Conservation (phyloP, 1,140 invertebrate species). For the Papilio machaon region DNA sequence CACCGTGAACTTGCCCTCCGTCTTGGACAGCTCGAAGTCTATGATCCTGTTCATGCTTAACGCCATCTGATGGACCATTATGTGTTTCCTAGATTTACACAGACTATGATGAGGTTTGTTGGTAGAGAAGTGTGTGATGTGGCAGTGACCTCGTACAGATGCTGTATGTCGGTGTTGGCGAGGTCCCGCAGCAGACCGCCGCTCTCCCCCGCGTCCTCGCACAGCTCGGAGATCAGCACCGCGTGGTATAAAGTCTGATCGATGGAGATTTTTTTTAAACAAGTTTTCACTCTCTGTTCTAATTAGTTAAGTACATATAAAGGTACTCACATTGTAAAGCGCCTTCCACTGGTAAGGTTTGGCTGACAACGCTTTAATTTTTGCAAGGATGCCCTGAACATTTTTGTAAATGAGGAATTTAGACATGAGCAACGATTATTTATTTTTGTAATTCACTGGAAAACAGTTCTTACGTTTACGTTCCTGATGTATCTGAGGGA, state of each 20-base stretch:
- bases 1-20: slow-evolving; percentile 85
- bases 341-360: slow-evolving; percentile 86
- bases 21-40: slow-evolving; percentile 86
- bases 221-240: slow-evolving; percentile 85
- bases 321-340: slow-evolving; percentile 82
- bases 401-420: slow-evolving; percentile 13
- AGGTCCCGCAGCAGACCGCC: slow-evolving; percentile 83
- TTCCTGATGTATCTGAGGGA: slow-evolving; percentile 71
- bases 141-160: slow-evolving; percentile 80
- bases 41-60: slow-evolving; percentile 83
- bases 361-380: slow-evolving; percentile 84
- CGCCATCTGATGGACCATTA: slow-evolving; percentile 63
- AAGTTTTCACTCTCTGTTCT: background rate
- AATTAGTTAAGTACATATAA: background rate
- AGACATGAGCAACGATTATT: background rate
- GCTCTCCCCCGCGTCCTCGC: slow-evolving; percentile 71
- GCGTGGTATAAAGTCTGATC: slow-evolving; percentile 85
- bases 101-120: background rate
- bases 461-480: slow-evolving; percentile 61
- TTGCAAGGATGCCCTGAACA: slow-evolving; percentile 80
- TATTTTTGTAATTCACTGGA: background rate
- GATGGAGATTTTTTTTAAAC: background rate
- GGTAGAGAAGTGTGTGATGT: background rate
- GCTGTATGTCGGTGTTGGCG: slow-evolving; percentile 80
- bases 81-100: background rate